Evolutionary conservation across 2,797 vertebrate species (phyloP).

Genomic region (Amblyopsis hoosieri): DNA sequence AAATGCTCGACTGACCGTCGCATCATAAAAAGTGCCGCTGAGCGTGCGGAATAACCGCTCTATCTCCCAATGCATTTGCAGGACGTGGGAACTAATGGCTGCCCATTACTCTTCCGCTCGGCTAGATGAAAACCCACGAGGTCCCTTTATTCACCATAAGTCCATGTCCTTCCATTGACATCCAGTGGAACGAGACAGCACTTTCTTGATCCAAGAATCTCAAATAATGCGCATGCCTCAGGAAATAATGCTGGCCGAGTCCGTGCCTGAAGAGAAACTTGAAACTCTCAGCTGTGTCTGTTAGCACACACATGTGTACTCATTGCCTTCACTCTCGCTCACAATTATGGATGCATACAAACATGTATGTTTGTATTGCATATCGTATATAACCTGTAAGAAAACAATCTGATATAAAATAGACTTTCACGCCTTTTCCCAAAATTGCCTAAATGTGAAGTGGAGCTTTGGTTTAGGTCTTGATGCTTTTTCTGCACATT

Average conservation of each 20-base stretch:
- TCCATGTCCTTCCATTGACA: slow-evolving; percentile 22
- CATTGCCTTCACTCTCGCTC: no score
- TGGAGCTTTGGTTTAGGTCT: no score
- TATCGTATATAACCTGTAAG: no score
- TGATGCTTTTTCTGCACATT: no score
- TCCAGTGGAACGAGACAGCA: slow-evolving; percentile 19
- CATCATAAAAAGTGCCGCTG: slow-evolving; percentile 61
- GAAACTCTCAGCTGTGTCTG: no score
- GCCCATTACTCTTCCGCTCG: slow-evolving; percentile 23
- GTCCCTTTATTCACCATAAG: slow-evolving; percentile 32
- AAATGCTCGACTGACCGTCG: slow-evolving; percentile 57
- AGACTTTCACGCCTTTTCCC: no score
- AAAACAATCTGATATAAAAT: no score
- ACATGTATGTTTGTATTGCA: no score
- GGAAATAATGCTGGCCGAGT: slow-evolving; percentile 9
- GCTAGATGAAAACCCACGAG: slow-evolving; percentile 34
- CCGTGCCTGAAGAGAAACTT: background rate
- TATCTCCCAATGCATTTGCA: slow-evolving; percentile 53
- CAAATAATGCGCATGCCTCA: slow-evolving; percentile 12
- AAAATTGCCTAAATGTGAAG: no score
- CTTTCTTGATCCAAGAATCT: background rate
- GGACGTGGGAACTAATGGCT: slow-evolving; percentile 41
- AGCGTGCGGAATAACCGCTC: slow-evolving; percentile 59
- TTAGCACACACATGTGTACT: no score
- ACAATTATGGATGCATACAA: no score